Conservation (phyloP, 2,888 invertebrate genomes). For the Erebia aethiops region DNA sequence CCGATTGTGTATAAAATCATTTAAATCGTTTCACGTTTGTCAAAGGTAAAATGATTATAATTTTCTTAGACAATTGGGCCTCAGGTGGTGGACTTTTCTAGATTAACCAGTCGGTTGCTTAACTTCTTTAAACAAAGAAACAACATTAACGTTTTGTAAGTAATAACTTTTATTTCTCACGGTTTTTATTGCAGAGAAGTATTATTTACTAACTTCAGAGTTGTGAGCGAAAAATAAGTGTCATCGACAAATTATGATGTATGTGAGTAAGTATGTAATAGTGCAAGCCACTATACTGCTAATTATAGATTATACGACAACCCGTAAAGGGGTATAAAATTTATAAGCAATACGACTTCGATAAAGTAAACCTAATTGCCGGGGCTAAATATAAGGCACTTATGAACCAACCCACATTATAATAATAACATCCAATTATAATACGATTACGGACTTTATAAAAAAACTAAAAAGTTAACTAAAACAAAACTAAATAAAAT, state of each 20-base stretch:
- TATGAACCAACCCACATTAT: slow-evolving; percentile 24
- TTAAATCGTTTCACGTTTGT: too few species aligned
- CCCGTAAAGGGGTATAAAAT: slow-evolving; percentile 8
- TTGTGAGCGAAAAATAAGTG: slow-evolving; percentile 33
- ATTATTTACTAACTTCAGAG: too few species aligned
- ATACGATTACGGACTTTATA: slow-evolving; percentile 9
- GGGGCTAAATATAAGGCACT: slow-evolving; percentile 8
- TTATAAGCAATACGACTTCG: neutral
- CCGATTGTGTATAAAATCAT: too few species aligned
- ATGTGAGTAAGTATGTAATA: slow-evolving; percentile 15
- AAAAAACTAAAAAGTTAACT: neutral
- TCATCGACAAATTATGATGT: slow-evolving; percentile 40
- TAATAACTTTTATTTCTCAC: too few species aligned
- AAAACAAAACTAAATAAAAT: neutral
- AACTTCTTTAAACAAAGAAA: too few species aligned
- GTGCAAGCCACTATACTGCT: slow-evolving; percentile 31
- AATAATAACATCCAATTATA: slow-evolving; percentile 32
- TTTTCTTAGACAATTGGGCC: too few species aligned
- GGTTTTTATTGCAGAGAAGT: too few species aligned
- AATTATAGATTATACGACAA: slow-evolving; percentile 39
- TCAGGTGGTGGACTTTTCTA: too few species aligned
- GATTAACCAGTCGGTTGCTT: too few species aligned
- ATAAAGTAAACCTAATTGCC: slow-evolving; percentile 18
- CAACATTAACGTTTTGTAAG: too few species aligned
- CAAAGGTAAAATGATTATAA: too few species aligned